These are phyloP conservation scores for Lota lota DNA, from an alignment of 2,113 vertebrate species.

Conservation along the genomic window DNA sequence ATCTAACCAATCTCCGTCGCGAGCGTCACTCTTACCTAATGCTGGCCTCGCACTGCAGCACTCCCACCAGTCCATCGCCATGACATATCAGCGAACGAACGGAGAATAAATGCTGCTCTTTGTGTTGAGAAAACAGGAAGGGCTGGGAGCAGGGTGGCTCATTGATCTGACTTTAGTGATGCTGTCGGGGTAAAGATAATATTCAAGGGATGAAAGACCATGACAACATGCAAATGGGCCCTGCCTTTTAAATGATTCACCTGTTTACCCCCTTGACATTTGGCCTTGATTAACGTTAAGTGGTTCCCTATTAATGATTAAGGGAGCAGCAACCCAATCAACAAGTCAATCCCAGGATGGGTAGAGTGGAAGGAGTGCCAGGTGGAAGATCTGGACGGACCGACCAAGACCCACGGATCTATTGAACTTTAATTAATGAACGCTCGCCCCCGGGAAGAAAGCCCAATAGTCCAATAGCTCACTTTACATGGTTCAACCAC, in stretches of 20 bases:
- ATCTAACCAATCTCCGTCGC: too few species aligned
- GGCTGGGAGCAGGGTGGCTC: neutral
- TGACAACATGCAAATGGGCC: neutral
- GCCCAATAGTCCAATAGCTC: constrained; percentile 40
- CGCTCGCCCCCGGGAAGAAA: constrained; percentile 28
- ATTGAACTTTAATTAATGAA: constrained; percentile 45
- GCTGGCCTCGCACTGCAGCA: too few species aligned
- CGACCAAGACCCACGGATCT: too few species aligned
- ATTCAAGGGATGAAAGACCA: neutral
- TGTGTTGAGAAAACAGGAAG: constrained; percentile 10
- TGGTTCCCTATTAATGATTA: constrained; percentile 26
- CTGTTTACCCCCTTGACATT: neutral
- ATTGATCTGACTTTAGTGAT: neutral
- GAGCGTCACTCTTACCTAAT: too few species aligned
- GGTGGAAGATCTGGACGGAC: too few species aligned
- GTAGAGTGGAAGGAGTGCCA: too few species aligned
- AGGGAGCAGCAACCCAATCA: constrained; percentile 25
- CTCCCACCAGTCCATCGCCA: constrained; percentile 9
- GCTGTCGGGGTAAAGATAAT: neutral
- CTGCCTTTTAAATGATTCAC: neutral
- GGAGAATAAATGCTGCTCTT: constrained; percentile 12
- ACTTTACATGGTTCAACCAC: neutral
- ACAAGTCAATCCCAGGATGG: constrained; percentile 2
- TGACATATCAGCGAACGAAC: constrained; percentile 43
- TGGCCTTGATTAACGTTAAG: neutral